Percentiles rank a stretch among this genome's conserved stretches.
These are phyloP conservation scores for Coremacera marginata DNA, from an alignment of 2,888 invertebrate species.

Conservation along the genomic window DNA sequence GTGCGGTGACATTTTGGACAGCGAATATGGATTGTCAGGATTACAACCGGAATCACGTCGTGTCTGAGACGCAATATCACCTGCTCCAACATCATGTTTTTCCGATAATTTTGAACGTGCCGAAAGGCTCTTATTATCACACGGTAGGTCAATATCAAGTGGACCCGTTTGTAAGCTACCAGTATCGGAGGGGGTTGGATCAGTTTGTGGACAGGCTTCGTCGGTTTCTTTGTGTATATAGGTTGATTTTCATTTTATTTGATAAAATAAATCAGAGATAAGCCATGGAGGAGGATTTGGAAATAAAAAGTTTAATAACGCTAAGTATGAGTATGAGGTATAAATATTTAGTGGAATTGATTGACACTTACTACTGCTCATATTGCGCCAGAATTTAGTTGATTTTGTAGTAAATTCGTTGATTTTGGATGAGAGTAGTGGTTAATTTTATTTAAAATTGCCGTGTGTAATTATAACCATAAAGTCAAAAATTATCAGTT, in stretches of 20 bases:
- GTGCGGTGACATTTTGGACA: constrained; percentile 42
- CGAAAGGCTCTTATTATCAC: constrained; percentile 38
- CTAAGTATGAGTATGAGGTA: too few species aligned
- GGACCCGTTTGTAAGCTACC: background rate
- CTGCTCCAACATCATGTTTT: constrained; percentile 39
- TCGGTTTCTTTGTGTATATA: constrained; percentile 27
- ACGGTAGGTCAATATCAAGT: constrained; percentile 47
- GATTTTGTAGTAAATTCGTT: constrained; percentile 23
- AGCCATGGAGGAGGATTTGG: background rate
- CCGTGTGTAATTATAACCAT: background rate
- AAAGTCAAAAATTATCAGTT: too few species aligned
- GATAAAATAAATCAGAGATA: background rate
- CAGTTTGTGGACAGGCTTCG: constrained; percentile 39
- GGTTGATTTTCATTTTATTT: background rate
- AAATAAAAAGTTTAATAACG: background rate
- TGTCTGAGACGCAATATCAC: constrained; percentile 47
- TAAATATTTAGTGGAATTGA: too few species aligned
- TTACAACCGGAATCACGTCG: constrained; percentile 46
- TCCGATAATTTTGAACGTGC: constrained; percentile 41
- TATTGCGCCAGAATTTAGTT: constrained; percentile 53
- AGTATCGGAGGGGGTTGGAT: background rate
- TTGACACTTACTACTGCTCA: constrained; percentile 53
- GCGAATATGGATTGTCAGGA: constrained; percentile 49
- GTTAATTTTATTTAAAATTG: constrained; percentile 1
- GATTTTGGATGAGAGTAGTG: constrained; percentile 29